A percentile compares a stretch with the other conserved stretches of the same genome.
Conservation (phyloP, 2,113 vertebrate genomes). For the Psittacula cyanocephala region DNA sequence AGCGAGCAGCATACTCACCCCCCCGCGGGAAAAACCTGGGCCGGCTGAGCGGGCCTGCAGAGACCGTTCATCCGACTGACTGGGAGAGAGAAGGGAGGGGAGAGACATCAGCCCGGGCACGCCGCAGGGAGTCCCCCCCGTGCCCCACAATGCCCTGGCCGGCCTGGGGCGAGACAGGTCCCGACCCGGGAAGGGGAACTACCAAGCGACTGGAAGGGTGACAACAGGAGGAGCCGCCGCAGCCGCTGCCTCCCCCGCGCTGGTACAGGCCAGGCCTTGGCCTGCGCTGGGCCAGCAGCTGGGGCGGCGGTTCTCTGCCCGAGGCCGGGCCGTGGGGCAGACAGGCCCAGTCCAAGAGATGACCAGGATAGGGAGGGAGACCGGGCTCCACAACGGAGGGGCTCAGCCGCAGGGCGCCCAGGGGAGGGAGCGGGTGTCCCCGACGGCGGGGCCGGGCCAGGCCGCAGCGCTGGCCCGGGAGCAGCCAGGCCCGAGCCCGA, state of each 20-base stretch:
- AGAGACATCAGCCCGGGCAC: background rate
- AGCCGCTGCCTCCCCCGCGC: background rate
- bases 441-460: background rate
- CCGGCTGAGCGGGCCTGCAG: slow-evolving; percentile 50
- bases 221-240: background rate
- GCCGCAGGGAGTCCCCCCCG: background rate
- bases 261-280: background rate
- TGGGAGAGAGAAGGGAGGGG: background rate
- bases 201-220: background rate
- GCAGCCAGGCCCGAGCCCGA: background rate
- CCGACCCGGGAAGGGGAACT: background rate
- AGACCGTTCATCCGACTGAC: slow-evolving; percentile 64
- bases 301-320: background rate
- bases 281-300: background rate
- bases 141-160: no score
- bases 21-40: slow-evolving; percentile 56
- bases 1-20: slow-evolving; percentile 53
- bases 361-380: no score
- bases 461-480: background rate
- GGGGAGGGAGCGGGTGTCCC: background rate
- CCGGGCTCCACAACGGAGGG: background rate
- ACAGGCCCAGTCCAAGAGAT: background rate
- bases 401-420: background rate
- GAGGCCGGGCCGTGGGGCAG: no score
- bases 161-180: background rate